phyloP scores from a whole-genome alignment of 2,113 vertebrate genomes.

The Rafetus swinhoei region DNA sequence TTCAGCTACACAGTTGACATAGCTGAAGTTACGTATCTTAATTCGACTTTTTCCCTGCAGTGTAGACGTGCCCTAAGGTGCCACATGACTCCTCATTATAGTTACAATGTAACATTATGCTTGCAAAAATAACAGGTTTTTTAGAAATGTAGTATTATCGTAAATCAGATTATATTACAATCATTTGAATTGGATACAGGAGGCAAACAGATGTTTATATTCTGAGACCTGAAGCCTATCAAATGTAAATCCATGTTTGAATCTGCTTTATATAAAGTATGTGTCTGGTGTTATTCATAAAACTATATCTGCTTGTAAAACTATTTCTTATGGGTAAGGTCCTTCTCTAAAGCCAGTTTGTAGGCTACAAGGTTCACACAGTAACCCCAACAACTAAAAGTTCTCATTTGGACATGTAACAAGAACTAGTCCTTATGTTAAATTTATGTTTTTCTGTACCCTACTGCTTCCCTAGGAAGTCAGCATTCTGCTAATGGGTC shows the following conservation, averaged over 20 bases:
- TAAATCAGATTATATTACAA: not conserved
- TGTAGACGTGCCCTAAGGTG: too few species aligned
- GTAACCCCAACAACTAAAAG: accelerated
- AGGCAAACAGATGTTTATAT: not conserved
- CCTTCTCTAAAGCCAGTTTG: not conserved
- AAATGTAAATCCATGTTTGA: not conserved
- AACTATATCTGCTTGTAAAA: not conserved
- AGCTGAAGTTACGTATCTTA: too few species aligned
- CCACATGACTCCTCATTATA: too few species aligned
- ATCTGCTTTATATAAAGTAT: not conserved
- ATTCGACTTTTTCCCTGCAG: too few species aligned
- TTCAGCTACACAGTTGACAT: too few species aligned
- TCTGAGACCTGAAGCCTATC: not conserved
- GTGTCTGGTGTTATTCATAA: not conserved
- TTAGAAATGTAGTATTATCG: not conserved
- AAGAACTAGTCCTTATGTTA: accelerated
- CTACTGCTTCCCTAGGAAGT: not conserved
- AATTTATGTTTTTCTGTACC: not conserved
- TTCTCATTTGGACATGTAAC: not conserved
- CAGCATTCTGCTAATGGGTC: accelerated
- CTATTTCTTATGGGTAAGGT: not conserved
- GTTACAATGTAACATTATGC: not conserved
- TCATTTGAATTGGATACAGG: not conserved
- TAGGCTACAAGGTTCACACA: not conserved
- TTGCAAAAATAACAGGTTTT: not conserved